Conservation (phyloP, 1,140 invertebrate species). For the Himalopsyche phryganea region DNA sequence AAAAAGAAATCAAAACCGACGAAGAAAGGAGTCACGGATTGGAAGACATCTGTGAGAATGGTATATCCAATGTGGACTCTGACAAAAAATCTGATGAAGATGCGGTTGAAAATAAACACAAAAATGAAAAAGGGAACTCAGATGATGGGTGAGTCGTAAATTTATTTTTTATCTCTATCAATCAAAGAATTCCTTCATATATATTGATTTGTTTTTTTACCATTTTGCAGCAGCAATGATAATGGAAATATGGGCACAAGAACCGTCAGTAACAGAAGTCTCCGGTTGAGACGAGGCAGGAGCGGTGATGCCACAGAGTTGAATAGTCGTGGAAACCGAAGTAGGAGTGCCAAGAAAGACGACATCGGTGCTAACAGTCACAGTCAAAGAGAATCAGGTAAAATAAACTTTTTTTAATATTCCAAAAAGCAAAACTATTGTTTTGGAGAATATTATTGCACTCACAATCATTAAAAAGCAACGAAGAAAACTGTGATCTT, state of each 20-base stretch:
- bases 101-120: constrained; percentile 9
- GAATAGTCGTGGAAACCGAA: neutral
- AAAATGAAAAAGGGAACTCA: constrained; percentile 18
- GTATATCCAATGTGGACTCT: constrained; percentile 21
- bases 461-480: no score
- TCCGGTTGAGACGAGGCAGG: constrained; percentile 13
- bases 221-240: constrained; percentile 9
- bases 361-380: constrained; percentile 27
- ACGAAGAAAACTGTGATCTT: no score
- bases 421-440: no score
- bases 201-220: neutral
- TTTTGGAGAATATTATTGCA: no score
- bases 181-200: neutral
- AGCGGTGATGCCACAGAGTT: constrained; percentile 1
- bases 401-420: no score
- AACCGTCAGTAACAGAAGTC: constrained; percentile 10
- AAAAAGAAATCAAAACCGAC: constrained; percentile 28
- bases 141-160: constrained; percentile 12
- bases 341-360: constrained; percentile 8
- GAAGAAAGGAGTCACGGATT: constrained; percentile 7
- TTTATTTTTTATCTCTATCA: constrained; percentile 8
- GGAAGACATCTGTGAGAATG: constrained; percentile 20
- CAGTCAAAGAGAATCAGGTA: constrained; percentile 41
- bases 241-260: constrained; percentile 16
- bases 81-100: constrained; percentile 24